Base-by-base conservation (phyloP, 2,888 invertebrate genomes). In the Perdita meconis region DNA sequence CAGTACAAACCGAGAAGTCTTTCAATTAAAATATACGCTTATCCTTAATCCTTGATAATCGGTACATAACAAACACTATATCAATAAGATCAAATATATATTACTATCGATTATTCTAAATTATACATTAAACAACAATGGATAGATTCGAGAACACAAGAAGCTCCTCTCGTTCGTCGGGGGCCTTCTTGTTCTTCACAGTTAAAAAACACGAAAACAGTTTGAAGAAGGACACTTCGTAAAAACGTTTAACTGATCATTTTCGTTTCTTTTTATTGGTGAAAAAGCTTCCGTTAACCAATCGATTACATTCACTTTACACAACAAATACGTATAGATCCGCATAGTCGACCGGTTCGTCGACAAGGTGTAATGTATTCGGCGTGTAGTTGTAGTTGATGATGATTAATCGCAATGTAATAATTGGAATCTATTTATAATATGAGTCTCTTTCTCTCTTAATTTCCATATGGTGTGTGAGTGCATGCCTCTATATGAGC, bases 281-380 rank as follows among this genome's bases (percentile, higher is more conserved):
- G 90, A 89, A 90, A 90, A 90, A 90, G 90, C 89, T 88, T 90
- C 80, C 84, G 86, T 87, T 66, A 89, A 89, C 88, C 87, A 89
- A 89, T 83, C 87, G 87, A 89, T 89, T 90, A 90, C 89, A 90
- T 88, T 87, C 86, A 89, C 81, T 89, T 88, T 86, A 85, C 84
- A 86, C 81, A 86, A 87, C 82, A 86, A 85, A 82, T 83, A 82
- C 65, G 78, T 75, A 77, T 69, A 63, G 66, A 78, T 75, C 78
- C 81, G 73, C 74, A 70, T 80, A 71, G 75, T 81, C 75, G 79
- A 80, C 84, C 76, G 80, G 60, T 67, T 60, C 61, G 57, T 83
- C 76, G 76, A 66, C 60, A 74, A 67, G 80, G 53, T 75, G 55
- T 77, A 66, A 50, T 75, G 55, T 77, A 66, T 75, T 78, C 66